Percentiles rank a stretch among this genome's conserved stretches.
Evolutionary conservation across 2,797 vertebrate species (phyloP).

Genomic region (Neomorphus geoffroyi): DNA sequence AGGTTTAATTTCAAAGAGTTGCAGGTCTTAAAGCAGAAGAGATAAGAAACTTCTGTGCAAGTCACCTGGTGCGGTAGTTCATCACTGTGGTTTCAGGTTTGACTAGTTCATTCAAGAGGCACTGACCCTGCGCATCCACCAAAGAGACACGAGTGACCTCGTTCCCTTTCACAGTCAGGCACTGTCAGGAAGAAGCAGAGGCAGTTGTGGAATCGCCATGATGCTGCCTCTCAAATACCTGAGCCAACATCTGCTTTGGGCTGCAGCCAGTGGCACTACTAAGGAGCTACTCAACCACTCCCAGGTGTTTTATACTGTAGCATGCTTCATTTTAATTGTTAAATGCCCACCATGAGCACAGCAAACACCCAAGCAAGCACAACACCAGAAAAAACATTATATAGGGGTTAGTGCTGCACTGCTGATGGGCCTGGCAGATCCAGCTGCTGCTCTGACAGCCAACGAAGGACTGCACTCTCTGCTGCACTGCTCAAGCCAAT

Average conservation of each 20-base stretch:
- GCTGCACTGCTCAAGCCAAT: background rate
- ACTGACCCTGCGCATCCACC: conserved; percentile 83
- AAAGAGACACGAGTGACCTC: conserved; percentile 86
- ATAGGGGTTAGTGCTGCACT: background rate
- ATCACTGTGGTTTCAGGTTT: conserved; percentile 80
- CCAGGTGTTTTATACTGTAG: background rate
- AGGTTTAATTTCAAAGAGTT: background rate
- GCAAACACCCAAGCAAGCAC: background rate
- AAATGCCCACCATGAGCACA: background rate
- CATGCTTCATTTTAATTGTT: background rate
- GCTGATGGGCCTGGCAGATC: background rate
- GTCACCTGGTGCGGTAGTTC: conserved; percentile 86
- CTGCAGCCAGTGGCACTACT: background rate
- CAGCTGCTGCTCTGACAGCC: background rate
- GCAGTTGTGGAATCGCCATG: background rate
- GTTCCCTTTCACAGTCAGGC: conserved; percentile 80
- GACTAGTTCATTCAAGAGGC: conserved; percentile 87
- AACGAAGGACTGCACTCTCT: background rate
- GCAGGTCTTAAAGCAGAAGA: background rate
- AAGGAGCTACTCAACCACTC: background rate
- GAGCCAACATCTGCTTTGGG: background rate
- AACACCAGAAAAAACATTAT: background rate
- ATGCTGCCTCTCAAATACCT: background rate
- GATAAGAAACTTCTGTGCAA: background rate
- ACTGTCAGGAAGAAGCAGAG: conserved; percentile 74